phyloP scores from a whole-genome alignment of 2,113 vertebrate genomes.

The Menura novaehollandiae region DNA sequence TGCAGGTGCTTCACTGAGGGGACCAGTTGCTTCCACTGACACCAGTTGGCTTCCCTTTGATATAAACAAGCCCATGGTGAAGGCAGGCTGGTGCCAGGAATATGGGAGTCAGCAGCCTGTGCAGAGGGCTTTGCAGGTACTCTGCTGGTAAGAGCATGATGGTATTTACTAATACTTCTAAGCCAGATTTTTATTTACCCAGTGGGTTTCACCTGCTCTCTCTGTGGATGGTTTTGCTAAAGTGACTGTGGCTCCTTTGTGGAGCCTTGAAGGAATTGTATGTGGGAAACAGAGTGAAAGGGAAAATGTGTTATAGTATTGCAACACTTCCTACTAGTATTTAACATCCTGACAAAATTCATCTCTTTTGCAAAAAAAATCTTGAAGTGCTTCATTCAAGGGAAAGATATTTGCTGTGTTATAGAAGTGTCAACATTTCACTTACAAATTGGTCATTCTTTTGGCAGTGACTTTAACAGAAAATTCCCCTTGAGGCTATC shows the following conservation, averaged over 20 bases:
- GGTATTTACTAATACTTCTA: background rate
- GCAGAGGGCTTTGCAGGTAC: background rate
- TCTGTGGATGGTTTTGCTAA: background rate
- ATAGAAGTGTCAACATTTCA: slow-evolving; percentile 49
- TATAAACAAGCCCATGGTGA: background rate
- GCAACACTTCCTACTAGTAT: background rate
- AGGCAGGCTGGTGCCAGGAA: background rate
- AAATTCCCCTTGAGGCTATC: slow-evolving; percentile 38
- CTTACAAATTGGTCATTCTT: slow-evolving; percentile 51
- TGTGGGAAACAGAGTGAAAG: background rate
- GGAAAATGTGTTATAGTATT: background rate
- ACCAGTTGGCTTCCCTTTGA: background rate
- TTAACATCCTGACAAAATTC: background rate
- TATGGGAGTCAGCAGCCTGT: background rate
- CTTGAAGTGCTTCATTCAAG: slow-evolving; percentile 17
- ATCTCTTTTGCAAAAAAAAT: background rate
- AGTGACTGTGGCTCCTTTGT: background rate
- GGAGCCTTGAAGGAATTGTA: background rate
- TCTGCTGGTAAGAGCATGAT: background rate
- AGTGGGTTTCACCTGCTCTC: background rate
- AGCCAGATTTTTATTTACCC: background rate
- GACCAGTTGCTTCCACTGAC: background rate
- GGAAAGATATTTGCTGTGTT: slow-evolving; percentile 27
- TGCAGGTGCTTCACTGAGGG: background rate
- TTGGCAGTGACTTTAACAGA: slow-evolving; percentile 44